phyloP scores from a whole-genome alignment of 1,140 invertebrate genomes.

The Macrosteles quadrilineatus region DNA sequence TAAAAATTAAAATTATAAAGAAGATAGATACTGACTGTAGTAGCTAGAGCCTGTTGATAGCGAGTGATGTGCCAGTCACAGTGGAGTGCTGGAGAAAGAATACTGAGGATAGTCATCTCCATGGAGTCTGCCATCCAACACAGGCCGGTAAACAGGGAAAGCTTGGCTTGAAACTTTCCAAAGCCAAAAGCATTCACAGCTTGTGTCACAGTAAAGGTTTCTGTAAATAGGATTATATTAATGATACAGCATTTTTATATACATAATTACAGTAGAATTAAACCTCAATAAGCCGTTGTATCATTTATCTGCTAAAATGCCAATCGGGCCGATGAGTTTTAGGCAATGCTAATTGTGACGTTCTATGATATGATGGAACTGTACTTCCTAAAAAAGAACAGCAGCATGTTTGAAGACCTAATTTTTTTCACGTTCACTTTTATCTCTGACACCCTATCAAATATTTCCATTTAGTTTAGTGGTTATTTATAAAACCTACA shows the following conservation, averaged over 20 bases:
- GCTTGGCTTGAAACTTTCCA: conserved; percentile 93
- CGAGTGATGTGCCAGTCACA: conserved; percentile 91
- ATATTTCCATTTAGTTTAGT: too few species aligned
- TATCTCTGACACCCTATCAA: too few species aligned
- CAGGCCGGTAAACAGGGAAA: conserved; percentile 81
- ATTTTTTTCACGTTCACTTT: too few species aligned
- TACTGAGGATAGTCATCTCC: conserved; percentile 97
- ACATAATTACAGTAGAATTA: conserved; percentile 4
- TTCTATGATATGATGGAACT: too few species aligned
- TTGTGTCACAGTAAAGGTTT: conserved; percentile 93
- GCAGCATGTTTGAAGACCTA: too few species aligned
- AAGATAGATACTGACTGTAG: conserved; percentile 60
- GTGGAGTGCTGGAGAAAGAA: conserved; percentile 87
- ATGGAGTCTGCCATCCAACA: conserved; percentile 98
- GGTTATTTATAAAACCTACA: too few species aligned
- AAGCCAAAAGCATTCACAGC: conserved; percentile 95
- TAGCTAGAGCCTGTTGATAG: conserved; percentile 74
- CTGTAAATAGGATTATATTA: too few species aligned
- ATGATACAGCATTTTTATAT: conserved; percentile 29
- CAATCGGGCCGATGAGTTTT: too few species aligned
- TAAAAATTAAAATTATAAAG: too few species aligned
- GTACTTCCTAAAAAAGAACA: too few species aligned
- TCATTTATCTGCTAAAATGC: conserved; percentile 39
- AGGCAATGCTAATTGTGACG: too few species aligned
- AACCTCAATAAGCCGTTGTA: background rate